Base-by-base conservation (phyloP, 2,888 invertebrate genomes). In the Xestia ashworthii region DNA sequence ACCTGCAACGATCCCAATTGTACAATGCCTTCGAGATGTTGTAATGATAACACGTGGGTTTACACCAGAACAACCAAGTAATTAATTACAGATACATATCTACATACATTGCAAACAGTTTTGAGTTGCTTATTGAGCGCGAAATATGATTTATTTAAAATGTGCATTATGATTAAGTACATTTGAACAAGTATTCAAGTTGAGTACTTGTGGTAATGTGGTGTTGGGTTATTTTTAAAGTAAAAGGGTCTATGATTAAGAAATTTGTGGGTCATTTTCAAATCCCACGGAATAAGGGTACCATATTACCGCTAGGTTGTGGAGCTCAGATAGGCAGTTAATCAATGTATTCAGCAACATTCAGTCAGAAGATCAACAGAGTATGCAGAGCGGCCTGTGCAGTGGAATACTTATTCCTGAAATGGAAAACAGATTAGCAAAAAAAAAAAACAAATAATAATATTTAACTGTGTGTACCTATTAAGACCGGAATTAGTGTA, bases 1-100 rank as follows among this genome's bases (percentile, higher is more conserved):
- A 81, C 80, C 82, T 66, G 68, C 16, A 74, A 25, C 70, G 83
- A 86, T 75, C 84, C 75, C 64, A 73, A 82, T 78, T 78, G 83
- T 84, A 78, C 80, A 76, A 74, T 71, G 44, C 41, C 19, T 70
- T 48, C 58, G 68, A 55, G 66, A 72, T 82, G 76, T 83, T 62
- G 76, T 64, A 78, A 81, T 55, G 38, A 72, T 74, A 80, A 73
- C 74, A 78, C 32, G n/a, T n/a, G 53, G 67, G 65, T 75, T 69
- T 66, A 68, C 62, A 71, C 60, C 60, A 77, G 65, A 77, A 85
- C 66, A 66, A 69, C 58, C 38, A 60, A 66, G 50, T 71, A 67
- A 70, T 79, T 81, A 82, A 70, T 84, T 80, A 50, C 12, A 74
- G 84, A 78, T 83, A 69, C n/a, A 55, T 50, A 72, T 83, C 78